Conservation (phyloP, 2,797 vertebrate species). For the Allobates femoralis region DNA sequence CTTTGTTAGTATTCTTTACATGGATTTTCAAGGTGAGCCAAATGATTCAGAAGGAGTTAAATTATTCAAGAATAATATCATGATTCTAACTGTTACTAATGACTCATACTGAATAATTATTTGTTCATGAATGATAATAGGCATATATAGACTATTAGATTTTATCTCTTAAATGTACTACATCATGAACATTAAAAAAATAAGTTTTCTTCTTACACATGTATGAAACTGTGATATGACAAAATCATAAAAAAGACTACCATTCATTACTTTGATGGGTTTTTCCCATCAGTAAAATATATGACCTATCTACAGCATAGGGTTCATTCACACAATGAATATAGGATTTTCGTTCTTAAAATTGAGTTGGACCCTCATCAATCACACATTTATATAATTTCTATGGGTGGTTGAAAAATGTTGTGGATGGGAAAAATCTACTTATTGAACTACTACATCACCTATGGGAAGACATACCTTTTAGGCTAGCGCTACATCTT, state of each 20-base stretch:
- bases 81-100: constrained; percentile 51
- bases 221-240: not conserved
- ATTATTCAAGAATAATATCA: constrained; percentile 62
- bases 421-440: no score
- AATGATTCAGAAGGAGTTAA: constrained; percentile 54
- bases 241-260: not conserved
- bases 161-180: constrained; percentile 1
- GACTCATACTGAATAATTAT: constrained; percentile 61
- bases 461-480: no score
- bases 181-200: not conserved
- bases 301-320: no score
- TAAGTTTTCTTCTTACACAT: not conserved
- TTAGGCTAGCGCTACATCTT: no score
- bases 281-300: no score
- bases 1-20: constrained; percentile 51
- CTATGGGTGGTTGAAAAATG: no score
- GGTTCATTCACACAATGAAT: no score
- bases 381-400: no score
- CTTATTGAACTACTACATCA: no score
- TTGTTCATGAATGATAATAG: constrained; percentile 60
- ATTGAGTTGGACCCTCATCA: no score
- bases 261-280: no score
- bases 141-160: constrained; percentile 37
- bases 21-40: constrained; percentile 54
- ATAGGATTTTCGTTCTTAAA: no score